These are phyloP conservation scores for Caenorhabditis remanei DNA, from an alignment of 1,140 invertebrate genomes.

Conservation along the genomic window DNA sequence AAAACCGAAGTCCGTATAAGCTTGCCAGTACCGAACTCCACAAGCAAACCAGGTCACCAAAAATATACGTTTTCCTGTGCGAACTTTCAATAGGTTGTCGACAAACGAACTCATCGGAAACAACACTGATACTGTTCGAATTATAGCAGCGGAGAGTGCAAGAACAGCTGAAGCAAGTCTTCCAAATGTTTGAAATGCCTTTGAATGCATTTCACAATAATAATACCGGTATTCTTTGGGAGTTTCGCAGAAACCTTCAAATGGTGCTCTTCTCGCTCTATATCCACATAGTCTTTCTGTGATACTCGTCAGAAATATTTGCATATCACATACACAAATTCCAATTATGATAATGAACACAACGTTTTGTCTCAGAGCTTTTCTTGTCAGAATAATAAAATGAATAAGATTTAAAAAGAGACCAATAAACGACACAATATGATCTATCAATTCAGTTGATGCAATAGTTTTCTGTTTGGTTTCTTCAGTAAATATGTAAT, in stretches of 20 bases:
- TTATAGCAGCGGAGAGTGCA: background rate
- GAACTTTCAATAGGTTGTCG: background rate
- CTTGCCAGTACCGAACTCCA: background rate
- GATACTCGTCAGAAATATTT: background rate
- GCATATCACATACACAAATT: background rate
- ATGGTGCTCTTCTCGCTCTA: background rate
- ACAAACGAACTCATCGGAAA: background rate
- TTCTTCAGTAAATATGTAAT: no score
- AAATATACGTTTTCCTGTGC: background rate
- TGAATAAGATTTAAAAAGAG: background rate
- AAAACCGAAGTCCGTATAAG: background rate
- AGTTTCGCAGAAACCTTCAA: background rate
- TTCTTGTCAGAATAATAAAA: background rate
- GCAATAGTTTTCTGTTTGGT: no score
- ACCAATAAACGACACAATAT: background rate
- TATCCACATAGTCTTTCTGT: background rate
- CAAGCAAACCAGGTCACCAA: background rate
- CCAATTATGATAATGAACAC: background rate
- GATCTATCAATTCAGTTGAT: no score
- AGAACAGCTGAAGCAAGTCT: background rate
- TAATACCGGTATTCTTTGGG: background rate
- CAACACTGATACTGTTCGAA: background rate
- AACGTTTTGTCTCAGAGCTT: background rate
- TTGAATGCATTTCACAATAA: background rate
- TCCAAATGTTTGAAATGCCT: background rate